Base-by-base conservation (phyloP, 2,888 invertebrate species). In the Arge pagana region DNA sequence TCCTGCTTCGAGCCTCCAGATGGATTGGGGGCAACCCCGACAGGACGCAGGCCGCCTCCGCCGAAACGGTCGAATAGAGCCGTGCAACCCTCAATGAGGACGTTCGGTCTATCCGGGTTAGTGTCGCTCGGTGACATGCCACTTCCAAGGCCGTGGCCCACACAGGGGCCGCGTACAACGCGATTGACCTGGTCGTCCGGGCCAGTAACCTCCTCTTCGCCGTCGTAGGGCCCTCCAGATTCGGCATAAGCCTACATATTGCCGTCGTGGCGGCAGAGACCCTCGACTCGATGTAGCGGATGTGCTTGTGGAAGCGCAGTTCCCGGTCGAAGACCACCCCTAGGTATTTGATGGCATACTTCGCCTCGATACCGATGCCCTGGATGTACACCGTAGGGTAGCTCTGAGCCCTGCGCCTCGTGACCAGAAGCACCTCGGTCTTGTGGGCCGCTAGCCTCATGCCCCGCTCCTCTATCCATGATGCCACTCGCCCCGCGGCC, bases 11-110 rank as follows among this genome's bases (percentile, higher is more conserved):
- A n/a, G n/a, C 55, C 8, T 57, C 28, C 3, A 61, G 24, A 3
- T 56, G 35, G 4, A 55, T 35, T 5, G 57, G 56, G 4, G 52
- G 6, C 31, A 49, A 52, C 16, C 54, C 59, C 11, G 52, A 54
- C 8, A 54, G 54, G 10, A 56, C 53, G 18, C 42, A 21, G 16
- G 43, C 53, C n/a, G 58, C 56, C n/a, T 56, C 54, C 6, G 55
- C 50, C 5, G 58, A 58, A 1, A 58, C 54, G 2, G 60, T 60
- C 11, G 52, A 52, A 16, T 51, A 57, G 4, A 55, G 55, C n/a
- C 53, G 37, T 3, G 49, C 33, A 5, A 58, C 54, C 13, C 54
- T 40, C 31, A 58, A 18, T 10, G 58, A 54, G 24, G 45, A 40
- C 23, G 31, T 10, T 3, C 58, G 57, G n/a, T n/a, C n/a, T n/a